These are phyloP conservation scores for Aldabrachelys gigantea DNA, from an alignment of 2,113 vertebrate species.

Conservation along the genomic window DNA sequence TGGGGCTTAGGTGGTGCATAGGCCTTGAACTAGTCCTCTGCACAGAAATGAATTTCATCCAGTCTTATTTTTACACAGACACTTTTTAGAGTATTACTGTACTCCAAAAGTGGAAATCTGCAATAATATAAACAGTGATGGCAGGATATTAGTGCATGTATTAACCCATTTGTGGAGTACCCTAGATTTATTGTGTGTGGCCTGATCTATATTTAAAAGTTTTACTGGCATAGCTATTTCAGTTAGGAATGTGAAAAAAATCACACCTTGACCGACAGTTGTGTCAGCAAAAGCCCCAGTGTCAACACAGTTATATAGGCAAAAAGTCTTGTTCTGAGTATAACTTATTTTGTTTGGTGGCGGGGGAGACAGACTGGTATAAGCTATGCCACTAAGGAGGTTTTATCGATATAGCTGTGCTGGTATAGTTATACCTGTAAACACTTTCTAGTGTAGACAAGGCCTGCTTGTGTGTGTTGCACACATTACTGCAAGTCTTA, in stretches of 20 bases:
- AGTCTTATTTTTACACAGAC: too few relatives aligned
- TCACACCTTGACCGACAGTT: rapidly evolving
- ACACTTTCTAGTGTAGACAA: neutral
- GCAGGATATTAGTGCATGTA: neutral
- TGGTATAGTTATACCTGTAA: neutral
- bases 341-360: neutral
- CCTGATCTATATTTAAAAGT: rapidly evolving
- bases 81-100: too few relatives aligned
- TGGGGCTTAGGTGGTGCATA: too few relatives aligned
- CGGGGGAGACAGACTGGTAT: too few relatives aligned
- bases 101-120: too few relatives aligned
- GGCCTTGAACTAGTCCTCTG: too few relatives aligned
- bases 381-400: neutral
- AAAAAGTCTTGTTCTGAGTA: neutral
- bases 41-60: too few relatives aligned
- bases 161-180: neutral
- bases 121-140: neutral
- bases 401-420: neutral
- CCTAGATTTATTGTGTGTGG: rapidly evolving
- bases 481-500: rapidly evolving
- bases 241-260: too few relatives aligned
- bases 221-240: neutral
- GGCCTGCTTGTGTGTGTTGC: neutral
- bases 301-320: neutral
- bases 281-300: rapidly evolving